Base-by-base conservation (phyloP, 2,888 invertebrate genomes). In the Ernsta delagoae region DNA sequence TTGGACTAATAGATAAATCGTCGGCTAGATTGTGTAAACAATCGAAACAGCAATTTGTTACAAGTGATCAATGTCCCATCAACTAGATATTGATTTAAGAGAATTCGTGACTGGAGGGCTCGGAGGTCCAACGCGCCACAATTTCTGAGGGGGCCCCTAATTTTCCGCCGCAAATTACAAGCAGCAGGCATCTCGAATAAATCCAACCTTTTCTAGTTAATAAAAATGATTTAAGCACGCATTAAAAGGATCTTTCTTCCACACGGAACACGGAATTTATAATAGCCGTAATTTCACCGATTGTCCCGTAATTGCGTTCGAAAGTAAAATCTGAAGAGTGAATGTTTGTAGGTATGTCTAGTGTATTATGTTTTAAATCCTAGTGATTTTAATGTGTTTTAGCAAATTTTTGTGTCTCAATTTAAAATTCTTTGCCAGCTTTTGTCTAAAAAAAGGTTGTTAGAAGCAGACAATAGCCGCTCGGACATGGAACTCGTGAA, bases 231-330 rank as follows among this genome's bases (percentile, higher is more conserved):
- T 36, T 36, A 36, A 36, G 36, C 36, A 36, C 36, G 36, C 36
- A 36, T 36, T 36, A 89, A 88, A 88, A 85, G 85, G 84, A 88
- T 89, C 83, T 88, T 85, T 86, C 83, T 83, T 79, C 78, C 79
- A 82, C 82, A 79, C 81, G 85, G 84, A 85, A 86, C 84, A 85
- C 79, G 81, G 78, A 87, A 88, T 89, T 88, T 89, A 88, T 90
- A 88, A 85, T 85, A n/a, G 39, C n/a, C 57, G 12, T 34, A 87
- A 86, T 84, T 85, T 80, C 76, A 77, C 73, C 82, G 81, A 88
- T 86, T 86, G 85, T 85, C 79, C 81, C 80, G 79, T 84, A 84
- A 85, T 86, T 84, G 83, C 83, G 54, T 61, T 36, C 4, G 54
- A 34, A 31, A 24, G 24, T 68, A 45, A 8, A 56, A 54, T 31